Conservation (phyloP, 2,888 invertebrate genomes). For the Halictus quadricinctus region DNA sequence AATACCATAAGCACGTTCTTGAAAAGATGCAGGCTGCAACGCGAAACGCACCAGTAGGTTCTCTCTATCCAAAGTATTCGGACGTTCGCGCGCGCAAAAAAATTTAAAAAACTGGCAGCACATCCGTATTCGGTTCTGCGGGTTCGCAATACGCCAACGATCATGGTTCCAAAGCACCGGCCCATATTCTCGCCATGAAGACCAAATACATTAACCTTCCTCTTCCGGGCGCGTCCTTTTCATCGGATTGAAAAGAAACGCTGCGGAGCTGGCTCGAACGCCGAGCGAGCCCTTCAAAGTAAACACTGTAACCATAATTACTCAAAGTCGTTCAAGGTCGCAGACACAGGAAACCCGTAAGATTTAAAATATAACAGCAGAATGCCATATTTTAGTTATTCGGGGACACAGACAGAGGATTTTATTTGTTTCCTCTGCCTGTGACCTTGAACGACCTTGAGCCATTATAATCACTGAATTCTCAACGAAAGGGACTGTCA, state of each 20-base stretch:
- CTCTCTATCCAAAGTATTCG: background rate
- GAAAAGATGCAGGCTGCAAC: background rate
- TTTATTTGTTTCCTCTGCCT: no score
- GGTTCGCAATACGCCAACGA: background rate
- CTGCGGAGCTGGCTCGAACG: background rate
- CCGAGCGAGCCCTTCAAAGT: background rate
- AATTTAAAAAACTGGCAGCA: background rate
- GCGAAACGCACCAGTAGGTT: background rate
- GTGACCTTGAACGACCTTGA: no score
- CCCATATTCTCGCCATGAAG: conserved; percentile 19
- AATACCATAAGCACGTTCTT: background rate
- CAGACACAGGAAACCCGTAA: no score
- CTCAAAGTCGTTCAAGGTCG: no score
- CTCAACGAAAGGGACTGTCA: no score
- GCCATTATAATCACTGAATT: no score
- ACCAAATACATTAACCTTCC: conserved; percentile 27
- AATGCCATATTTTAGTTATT: no score
- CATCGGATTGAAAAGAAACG: conserved; percentile 19
- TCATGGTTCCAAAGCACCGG: background rate
- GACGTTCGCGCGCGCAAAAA: background rate
- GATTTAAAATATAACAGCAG: no score
- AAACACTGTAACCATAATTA: background rate
- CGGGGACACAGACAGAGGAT: no score
- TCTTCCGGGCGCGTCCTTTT: background rate
- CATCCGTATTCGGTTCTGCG: background rate